phyloP scores from a whole-genome alignment of 2,113 vertebrate genomes.

The Ivindomyrus marchei region DNA sequence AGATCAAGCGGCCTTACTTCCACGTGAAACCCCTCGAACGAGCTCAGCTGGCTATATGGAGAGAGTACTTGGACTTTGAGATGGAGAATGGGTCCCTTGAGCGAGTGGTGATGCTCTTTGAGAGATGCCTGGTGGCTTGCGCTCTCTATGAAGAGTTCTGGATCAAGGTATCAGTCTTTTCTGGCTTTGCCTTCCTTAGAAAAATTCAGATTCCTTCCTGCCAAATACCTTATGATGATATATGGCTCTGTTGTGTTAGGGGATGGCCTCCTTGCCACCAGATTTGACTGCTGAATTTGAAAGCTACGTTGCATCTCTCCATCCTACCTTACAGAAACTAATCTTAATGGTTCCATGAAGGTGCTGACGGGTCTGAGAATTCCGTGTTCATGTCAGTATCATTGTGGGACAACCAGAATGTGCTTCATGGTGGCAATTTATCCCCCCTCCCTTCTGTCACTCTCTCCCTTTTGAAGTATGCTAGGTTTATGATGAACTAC shows the following conservation, averaged over 20 bases:
- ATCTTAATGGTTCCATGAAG: slow-evolving; percentile 99
- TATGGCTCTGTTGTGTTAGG: slow-evolving; percentile 99
- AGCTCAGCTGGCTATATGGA: slow-evolving; percentile 96
- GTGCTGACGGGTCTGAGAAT: slow-evolving; percentile 99
- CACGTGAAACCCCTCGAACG: slow-evolving; percentile 97
- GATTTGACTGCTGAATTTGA: slow-evolving; percentile 99
- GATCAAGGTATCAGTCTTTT: slow-evolving; percentile 79
- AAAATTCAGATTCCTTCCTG: slow-evolving; percentile 84
- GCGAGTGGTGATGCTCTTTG: slow-evolving; percentile 93
- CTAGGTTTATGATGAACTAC: slow-evolving; percentile 97
- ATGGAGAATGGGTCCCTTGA: slow-evolving; percentile 97
- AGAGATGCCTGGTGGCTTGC: slow-evolving; percentile 96
- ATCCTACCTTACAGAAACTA: slow-evolving; percentile 99
- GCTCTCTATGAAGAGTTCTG: slow-evolving; percentile 99
- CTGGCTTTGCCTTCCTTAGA: neutral
- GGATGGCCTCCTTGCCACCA: slow-evolving; percentile 99
- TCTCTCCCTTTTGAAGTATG: slow-evolving; percentile 66
- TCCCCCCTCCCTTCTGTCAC: neutral
- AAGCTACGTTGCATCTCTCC: slow-evolving; percentile 99
- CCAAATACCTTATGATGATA: slow-evolving; percentile 98
- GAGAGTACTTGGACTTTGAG: slow-evolving; percentile 98
- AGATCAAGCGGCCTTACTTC: slow-evolving; percentile 98
- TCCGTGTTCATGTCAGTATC: slow-evolving; percentile 89
- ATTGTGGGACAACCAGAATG: slow-evolving; percentile 61
- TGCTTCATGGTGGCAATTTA: neutral